Conservation (phyloP, 2,797 vertebrate species). For the Labroides dimidiatus region DNA sequence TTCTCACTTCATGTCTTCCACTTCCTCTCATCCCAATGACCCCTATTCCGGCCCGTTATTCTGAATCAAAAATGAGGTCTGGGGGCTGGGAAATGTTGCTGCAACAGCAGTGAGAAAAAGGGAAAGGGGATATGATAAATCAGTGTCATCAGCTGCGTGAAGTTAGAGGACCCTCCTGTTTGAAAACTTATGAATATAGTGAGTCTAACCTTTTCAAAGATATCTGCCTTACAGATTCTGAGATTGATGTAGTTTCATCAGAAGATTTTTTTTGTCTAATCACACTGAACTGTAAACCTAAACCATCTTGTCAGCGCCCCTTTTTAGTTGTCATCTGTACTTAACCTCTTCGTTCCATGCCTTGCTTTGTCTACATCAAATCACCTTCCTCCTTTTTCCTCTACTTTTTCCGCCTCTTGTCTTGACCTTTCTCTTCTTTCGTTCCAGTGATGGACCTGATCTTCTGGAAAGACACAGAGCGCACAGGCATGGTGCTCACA, state of each 20-base stretch:
- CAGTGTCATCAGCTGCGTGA: not conserved
- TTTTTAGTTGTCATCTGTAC: not conserved
- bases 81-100: constrained; percentile 15
- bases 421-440: not conserved
- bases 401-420: not conserved
- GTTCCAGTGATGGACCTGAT: constrained; percentile 88
- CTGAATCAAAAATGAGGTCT: not conserved
- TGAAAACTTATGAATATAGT: not conserved
- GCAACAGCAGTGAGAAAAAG: constrained; percentile 19
- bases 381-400: too few species aligned
- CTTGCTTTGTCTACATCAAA: not conserved
- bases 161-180: not conserved
- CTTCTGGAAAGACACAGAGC: constrained; percentile 90
- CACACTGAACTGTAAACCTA: not conserved
- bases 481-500: constrained; percentile 88
- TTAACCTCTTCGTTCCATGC: not conserved
- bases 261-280: not conserved
- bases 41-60: not conserved
- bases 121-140: not conserved
- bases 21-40: not conserved
- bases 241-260: not conserved
- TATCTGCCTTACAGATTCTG: not conserved
- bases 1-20: constrained; percentile 11
- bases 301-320: not conserved
- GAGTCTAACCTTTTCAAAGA: not conserved